phyloP scores from a whole-genome alignment of 2,113 vertebrate species.

The western clawed frog (Xenopus tropicalis) region DNA sequence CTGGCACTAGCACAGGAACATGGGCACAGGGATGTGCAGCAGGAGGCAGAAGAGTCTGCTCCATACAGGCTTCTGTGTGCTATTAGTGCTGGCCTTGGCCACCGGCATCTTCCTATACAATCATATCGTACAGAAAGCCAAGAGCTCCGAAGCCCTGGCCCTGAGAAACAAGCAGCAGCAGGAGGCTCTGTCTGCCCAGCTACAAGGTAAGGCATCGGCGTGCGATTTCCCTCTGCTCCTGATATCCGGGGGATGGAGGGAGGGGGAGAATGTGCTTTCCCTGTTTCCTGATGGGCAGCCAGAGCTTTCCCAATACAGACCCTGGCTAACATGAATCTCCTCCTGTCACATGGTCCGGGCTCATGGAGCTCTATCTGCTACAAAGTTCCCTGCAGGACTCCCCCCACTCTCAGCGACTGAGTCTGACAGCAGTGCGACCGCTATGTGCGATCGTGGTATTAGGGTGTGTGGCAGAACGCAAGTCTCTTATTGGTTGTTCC shows the following conservation, averaged over 20 bases:
- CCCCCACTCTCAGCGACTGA: neutral
- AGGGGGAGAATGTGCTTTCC: neutral
- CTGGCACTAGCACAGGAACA: constrained; percentile 8
- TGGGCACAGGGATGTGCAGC: constrained; percentile 59
- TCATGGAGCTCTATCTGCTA: neutral
- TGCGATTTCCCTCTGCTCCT: neutral
- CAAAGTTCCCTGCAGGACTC: constrained; percentile 26
- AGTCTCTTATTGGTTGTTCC: too few species aligned
- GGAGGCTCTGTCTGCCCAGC: constrained; percentile 64
- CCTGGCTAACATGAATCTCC: neutral
- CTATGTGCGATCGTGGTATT: too few species aligned
- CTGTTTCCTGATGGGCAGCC: constrained; percentile 11
- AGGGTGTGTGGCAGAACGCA: too few species aligned
- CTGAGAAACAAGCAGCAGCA: constrained; percentile 65
- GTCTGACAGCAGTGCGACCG: neutral
- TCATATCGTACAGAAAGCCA: constrained; percentile 55
- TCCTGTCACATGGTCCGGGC: neutral
- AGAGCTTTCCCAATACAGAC: constrained; percentile 14
- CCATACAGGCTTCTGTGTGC: constrained; percentile 53
- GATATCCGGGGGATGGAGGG: neutral
- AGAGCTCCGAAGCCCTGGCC: constrained; percentile 49
- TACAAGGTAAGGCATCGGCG: constrained; percentile 59
- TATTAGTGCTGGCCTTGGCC: constrained; percentile 48
- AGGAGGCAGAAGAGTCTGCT: constrained; percentile 61
- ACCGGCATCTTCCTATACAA: constrained; percentile 52